phyloP scores from a whole-genome alignment of 2,797 vertebrate genomes.

The Geotrypetes seraphini region DNA sequence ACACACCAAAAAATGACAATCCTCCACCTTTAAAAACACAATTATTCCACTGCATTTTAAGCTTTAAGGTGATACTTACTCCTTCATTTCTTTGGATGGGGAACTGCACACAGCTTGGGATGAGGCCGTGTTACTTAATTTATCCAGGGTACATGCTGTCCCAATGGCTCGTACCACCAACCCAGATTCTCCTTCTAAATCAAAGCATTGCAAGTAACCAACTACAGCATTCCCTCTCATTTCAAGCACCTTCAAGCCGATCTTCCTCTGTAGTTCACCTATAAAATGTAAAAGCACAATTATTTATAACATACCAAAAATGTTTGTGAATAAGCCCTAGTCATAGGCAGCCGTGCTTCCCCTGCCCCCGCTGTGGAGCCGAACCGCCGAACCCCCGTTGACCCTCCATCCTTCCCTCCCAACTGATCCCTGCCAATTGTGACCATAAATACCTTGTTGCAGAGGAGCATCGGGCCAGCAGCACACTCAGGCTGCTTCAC shows the following conservation, averaged over 20 bases:
- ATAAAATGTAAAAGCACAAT: slow-evolving; percentile 14
- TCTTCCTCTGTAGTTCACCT: slow-evolving; percentile 97
- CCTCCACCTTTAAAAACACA: slow-evolving; percentile 18
- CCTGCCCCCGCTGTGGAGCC: too few relatives aligned
- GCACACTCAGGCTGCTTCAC: too few relatives aligned
- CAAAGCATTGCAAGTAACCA: slow-evolving; percentile 95
- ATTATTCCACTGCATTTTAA: too few relatives aligned
- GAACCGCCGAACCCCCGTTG: too few relatives aligned
- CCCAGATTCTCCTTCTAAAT: slow-evolving; percentile 94
- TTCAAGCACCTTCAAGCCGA: slow-evolving; percentile 93
- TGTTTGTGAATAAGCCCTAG: too few relatives aligned
- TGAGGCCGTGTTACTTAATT: slow-evolving; percentile 67
- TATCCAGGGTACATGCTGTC: slow-evolving; percentile 94
- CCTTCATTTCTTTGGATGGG: slow-evolving; percentile 93
- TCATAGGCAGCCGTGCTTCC: too few relatives aligned
- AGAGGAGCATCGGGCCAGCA: too few relatives aligned
- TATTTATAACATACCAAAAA: too few relatives aligned
- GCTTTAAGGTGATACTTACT: too few relatives aligned
- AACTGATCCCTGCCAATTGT: too few relatives aligned
- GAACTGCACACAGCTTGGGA: slow-evolving; percentile 80
- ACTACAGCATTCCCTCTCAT: slow-evolving; percentile 97
- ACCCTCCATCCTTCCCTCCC: too few relatives aligned
- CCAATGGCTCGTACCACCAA: slow-evolving; percentile 95
- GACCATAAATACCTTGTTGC: too few relatives aligned
- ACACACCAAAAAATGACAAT: slow-evolving; percentile 11